phyloP scores from a whole-genome alignment of 2,888 invertebrate genomes.

The Autographa pulchrina region DNA sequence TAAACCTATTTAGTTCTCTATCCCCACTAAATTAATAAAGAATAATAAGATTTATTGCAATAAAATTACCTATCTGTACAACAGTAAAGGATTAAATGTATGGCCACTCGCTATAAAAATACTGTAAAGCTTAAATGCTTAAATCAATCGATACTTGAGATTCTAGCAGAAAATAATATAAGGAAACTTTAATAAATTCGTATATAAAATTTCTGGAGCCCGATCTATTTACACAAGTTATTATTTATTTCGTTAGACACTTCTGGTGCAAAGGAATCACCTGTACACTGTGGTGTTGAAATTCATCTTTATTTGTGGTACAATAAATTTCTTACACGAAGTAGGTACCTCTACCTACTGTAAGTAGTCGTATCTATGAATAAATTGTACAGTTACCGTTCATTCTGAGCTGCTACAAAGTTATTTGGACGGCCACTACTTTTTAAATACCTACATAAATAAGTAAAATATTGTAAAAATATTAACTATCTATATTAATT shows the following conservation, averaged over 20 bases:
- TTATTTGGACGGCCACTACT: neutral
- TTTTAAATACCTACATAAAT: neutral
- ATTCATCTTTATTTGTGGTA: too few relatives aligned
- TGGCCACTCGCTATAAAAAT: conserved; percentile 59
- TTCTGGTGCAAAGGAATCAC: too few relatives aligned
- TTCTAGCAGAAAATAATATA: conserved; percentile 2
- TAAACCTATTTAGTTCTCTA: too few relatives aligned
- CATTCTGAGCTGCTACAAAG: neutral
- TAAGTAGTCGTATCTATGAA: neutral
- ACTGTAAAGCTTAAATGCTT: conserved; percentile 21
- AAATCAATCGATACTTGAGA: conserved; percentile 13
- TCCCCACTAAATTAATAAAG: conserved; percentile 5
- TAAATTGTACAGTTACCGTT: neutral
- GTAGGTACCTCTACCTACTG: neutral
- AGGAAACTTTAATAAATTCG: too few relatives aligned
- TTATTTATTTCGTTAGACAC: too few relatives aligned
- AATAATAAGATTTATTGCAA: conserved; percentile 35
- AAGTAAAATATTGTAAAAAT: neutral
- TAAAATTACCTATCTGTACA: conserved; percentile 55
- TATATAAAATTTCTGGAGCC: too few relatives aligned
- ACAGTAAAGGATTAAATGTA: conserved; percentile 55
- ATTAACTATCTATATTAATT: neutral
- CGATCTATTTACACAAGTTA: too few relatives aligned
- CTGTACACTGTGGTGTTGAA: too few relatives aligned
- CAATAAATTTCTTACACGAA: neutral